Evolutionary conservation across 2,797 vertebrate genomes (phyloP), one percentile per base, ranked within the genome.

Genomic region (Takifugu ocellatus): DNA sequence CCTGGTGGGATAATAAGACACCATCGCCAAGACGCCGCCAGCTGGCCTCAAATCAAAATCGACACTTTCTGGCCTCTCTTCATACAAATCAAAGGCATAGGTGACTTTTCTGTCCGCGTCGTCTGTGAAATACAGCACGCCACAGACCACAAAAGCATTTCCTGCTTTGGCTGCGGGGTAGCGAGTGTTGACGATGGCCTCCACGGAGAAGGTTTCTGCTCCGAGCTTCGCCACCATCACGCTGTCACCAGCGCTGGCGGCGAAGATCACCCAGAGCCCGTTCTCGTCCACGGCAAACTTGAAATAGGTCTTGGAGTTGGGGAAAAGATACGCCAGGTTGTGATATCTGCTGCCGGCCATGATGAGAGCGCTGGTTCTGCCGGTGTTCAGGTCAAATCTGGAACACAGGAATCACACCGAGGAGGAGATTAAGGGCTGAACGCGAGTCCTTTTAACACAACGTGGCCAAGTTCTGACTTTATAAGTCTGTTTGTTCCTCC

Each of bases 291-390:
- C 91, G 3, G 94, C 92, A 47, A 96, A 54, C 36, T 93, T 95
- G 86, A 96, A 97, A 73, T 97, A 97, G 0, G 95, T 95, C 90
- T 97, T 97, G n/a, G 95, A 94, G 74, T 94, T 94, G 12, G 65
- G 74, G 57, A 96, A 95, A 61, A 95, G 93, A 74, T 97, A 97
- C 59, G 82, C 91, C 55, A 93, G 87, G 51, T 90, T 86, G 0
- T 90, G 82, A 81, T 93, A 90, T 33, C 92, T 87, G 66, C 94
- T 90, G 10, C 92, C 85, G 49, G 87, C 64, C 33, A 97, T 87
- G 36, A 47, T 62, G 74, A 96, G 79, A 0, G 50, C 68, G n/a
- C 68, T 72, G 55, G 70, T 62, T 0, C 58, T 84, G 55, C 71
- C 49, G 10, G 78, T 92, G 24, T 86, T 88, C 7, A 97, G 83